These are phyloP conservation scores for Capromys pilorides DNA, from an alignment of 2,797 vertebrate genomes.

Conservation along the genomic window DNA sequence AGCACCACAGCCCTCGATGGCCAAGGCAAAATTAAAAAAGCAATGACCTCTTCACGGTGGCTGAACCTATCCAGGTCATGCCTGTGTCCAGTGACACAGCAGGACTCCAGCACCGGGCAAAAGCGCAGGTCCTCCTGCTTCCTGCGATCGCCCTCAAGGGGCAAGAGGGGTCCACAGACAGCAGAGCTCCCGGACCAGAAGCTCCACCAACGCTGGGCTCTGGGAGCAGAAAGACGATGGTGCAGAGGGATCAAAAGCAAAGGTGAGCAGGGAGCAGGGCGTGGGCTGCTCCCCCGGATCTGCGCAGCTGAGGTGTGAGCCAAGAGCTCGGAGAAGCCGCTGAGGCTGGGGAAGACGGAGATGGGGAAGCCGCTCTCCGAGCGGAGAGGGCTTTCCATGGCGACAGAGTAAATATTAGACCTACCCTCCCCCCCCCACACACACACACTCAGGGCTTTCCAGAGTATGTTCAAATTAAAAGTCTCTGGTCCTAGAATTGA, in stretches of 20 bases:
- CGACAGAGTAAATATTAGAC: conserved; percentile 15
- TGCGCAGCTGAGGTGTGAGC: not conserved
- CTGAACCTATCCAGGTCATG: accelerated
- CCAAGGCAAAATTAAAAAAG: not conserved
- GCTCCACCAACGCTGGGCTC: accelerated
- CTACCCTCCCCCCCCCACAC: not conserved
- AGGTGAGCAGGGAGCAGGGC: accelerated
- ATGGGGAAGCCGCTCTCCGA: not conserved
- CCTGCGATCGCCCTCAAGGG: accelerated
- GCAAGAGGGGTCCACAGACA: not conserved
- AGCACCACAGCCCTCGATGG: not conserved
- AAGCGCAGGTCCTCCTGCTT: accelerated
- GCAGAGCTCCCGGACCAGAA: accelerated
- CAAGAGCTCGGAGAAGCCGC: not conserved
- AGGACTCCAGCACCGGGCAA: not conserved
- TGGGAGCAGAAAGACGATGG: not conserved
- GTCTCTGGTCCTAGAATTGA: not conserved
- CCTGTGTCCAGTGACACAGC: accelerated
- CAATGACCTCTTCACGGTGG: accelerated
- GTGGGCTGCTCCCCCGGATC: not conserved
- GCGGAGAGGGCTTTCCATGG: not conserved
- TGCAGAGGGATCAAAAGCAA: not conserved
- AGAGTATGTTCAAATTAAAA: conserved; percentile 30
- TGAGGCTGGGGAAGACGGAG: not conserved
- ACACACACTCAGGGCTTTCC: not conserved